Percentiles rank a stretch among this genome's conserved stretches.
Evolutionary conservation across 2,797 vertebrate genomes (phyloP).

Genomic region (Mionectes olivaceus): DNA sequence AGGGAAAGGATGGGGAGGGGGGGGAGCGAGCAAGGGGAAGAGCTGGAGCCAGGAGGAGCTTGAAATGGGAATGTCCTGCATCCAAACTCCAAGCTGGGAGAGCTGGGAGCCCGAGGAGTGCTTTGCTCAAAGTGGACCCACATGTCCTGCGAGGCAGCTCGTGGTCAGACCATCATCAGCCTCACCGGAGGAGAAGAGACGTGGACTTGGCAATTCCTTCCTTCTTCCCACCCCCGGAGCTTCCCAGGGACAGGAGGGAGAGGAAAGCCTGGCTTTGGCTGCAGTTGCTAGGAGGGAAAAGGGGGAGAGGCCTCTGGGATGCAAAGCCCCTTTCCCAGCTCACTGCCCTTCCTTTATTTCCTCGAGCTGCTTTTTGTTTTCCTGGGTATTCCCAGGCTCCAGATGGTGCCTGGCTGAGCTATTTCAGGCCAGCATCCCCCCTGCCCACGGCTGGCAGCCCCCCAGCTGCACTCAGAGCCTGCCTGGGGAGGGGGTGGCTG

Average conservation of each 20-base stretch:
- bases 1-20: not conserved
- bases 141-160: not conserved
- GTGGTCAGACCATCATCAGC: accelerated
- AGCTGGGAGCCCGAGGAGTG: not conserved
- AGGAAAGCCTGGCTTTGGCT: not conserved
- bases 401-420: not conserved
- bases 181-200: not conserved
- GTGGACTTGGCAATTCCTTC: not conserved
- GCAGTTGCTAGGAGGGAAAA: no score
- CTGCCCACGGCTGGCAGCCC: not conserved
- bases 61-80: not conserved
- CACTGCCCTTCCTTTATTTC: not conserved
- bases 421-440: not conserved
- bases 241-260: not conserved
- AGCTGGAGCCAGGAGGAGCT: not conserved
- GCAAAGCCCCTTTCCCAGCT: not conserved
- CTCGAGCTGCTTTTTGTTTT: not conserved
- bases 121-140: accelerated
- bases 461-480: not conserved
- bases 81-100: not conserved
- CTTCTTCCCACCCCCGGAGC: not conserved
- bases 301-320: not conserved
- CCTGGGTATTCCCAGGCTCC: not conserved
- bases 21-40: accelerated
- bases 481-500: not conserved